Conservation (phyloP, 53 echinoderm and acorn worm species). For the Holothuria scabra region DNA sequence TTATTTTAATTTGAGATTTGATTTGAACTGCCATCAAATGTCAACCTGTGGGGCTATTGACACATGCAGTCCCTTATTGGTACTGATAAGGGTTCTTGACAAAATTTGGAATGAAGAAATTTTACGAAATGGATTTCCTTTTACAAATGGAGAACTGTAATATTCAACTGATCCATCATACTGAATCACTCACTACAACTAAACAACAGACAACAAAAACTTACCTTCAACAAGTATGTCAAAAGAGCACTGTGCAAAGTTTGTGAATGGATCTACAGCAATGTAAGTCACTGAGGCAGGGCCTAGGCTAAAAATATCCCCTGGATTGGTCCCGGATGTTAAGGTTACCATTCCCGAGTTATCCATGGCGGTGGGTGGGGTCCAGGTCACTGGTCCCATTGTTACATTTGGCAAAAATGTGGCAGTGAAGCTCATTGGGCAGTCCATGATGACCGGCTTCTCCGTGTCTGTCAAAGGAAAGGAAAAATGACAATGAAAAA, state of each 20-base stretch:
- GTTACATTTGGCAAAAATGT: constrained; percentile 14
- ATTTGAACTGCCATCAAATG: no score
- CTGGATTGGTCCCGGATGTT: constrained; percentile 51
- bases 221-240: constrained; percentile 66
- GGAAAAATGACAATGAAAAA: background rate
- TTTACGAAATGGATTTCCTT: no score
- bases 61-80: no score
- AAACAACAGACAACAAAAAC: background rate
- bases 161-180: background rate
- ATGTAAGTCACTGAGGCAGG: constrained; percentile 53
- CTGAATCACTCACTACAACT: no score
- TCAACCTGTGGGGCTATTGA: no score
- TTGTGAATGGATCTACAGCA: constrained; percentile 56
- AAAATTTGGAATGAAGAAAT: no score
- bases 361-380: constrained; percentile 58
- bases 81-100: no score
- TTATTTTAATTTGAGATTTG: no score
- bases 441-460: constrained; percentile 32
- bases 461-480: constrained; percentile 6
- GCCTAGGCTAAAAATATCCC: constrained; percentile 55
- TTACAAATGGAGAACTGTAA: background rate
- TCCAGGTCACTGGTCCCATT: constrained; percentile 25
- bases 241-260: constrained; percentile 53
- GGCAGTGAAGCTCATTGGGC: constrained; percentile 35
- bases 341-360: constrained; percentile 56